Conservation (phyloP, 2,797 vertebrate genomes). For the Cyprinella venusta region DNA sequence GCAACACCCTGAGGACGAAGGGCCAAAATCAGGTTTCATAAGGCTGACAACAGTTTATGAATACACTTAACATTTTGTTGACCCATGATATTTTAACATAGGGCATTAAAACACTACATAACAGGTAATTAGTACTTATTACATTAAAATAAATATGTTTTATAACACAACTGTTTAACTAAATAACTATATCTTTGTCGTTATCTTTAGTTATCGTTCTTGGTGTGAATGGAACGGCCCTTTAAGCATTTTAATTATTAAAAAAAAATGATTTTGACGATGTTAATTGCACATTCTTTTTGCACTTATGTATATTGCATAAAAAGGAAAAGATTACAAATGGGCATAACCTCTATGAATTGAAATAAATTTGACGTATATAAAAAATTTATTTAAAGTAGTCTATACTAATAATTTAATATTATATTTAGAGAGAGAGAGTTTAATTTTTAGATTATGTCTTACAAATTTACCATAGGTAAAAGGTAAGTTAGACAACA, state of each 20-base stretch:
- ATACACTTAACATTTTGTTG: not conserved
- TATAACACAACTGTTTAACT: not conserved
- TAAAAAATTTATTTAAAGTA: too few species aligned
- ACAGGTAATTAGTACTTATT: not conserved
- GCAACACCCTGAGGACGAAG: conserved; percentile 72
- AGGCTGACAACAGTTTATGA: not conserved
- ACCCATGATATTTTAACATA: not conserved
- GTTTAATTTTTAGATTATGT: too few species aligned
- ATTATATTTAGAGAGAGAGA: too few species aligned
- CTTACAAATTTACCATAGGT: too few species aligned
- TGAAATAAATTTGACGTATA: not conserved
- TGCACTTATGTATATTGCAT: too few species aligned
- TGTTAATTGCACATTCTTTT: not conserved
- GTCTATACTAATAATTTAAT: too few species aligned
- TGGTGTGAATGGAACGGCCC: too few species aligned
- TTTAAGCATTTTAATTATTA: not conserved
- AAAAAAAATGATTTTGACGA: too few species aligned
- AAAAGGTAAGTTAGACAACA: too few species aligned
- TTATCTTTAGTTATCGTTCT: too few species aligned
- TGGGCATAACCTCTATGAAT: too few species aligned
- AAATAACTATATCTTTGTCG: too few species aligned
- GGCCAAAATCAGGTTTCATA: not conserved
- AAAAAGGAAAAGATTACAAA: not conserved
- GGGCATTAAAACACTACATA: not conserved
- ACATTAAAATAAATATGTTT: not conserved